Base-by-base conservation (phyloP, 2,888 invertebrate genomes). In the Embidobia sp. region DNA sequence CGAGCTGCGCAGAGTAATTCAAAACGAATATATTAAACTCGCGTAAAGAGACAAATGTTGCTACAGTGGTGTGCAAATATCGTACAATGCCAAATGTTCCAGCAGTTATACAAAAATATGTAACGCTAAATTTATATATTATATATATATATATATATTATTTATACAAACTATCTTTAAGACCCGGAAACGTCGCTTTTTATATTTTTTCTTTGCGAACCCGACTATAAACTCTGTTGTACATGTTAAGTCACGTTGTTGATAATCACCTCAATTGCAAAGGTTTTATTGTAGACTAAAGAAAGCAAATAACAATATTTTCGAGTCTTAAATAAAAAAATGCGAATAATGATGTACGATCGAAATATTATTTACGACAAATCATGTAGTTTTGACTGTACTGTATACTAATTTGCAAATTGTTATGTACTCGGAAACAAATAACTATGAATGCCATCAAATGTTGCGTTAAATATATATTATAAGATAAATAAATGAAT, bases 361-460 rank as follows among this genome's bases (percentile, higher is more conserved):
- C 53, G 27, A 55, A 48, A 48, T 61, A 70, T 72, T 35, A 66
- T 67, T 72, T 77, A 72, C 49, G 29, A 49, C 31, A 57, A 59
- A 66, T 70, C 69, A 53, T 51, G 72, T 73, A 77, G 66, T 72
- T 72, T 72, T 77, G 46, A 73, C 53, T 67, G 61, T 77, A 70
- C 33, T 59, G 70, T 70, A 61, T 73, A 63, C 73, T 77, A 42
- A 61, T 77, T 77, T 79, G 70, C 70, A 48, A 72, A 63, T 59
- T 74, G 77, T 74, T 75, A 79, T 77, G 74, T 77, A 77, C 73
- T 63, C 73, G 57, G 66, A 73, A 74, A 77, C 37, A 77, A 76
- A 70, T 59, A 76, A 72, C 67, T 67, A 66, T 51, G 53, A 48
- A 77, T 72, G 55, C 77, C 76, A 76, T 64, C 35, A 70, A 64